These are phyloP conservation scores for Narcine bancroftii DNA, from an alignment of 2,113 vertebrate genomes.

Conservation along the genomic window DNA sequence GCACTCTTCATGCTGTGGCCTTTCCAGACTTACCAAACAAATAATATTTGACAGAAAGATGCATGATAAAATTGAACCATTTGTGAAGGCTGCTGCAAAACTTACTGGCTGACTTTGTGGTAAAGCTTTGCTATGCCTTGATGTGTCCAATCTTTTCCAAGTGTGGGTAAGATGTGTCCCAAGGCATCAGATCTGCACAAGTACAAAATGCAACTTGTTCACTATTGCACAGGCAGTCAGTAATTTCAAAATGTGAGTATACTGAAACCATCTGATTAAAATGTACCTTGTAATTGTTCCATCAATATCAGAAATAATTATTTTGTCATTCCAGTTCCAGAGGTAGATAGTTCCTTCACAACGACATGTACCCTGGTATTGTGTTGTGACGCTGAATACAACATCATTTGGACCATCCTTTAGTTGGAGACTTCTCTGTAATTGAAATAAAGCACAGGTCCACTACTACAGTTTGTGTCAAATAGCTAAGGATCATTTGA, in stretches of 20 bases:
- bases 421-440: conserved; percentile 77
- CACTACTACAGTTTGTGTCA: background rate
- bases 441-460: conserved; percentile 35
- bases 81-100: conserved; percentile 41
- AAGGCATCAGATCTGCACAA: conserved; percentile 81
- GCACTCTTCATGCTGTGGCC: background rate
- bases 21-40: no score
- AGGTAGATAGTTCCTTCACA: conserved; percentile 91
- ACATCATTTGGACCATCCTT: conserved; percentile 90
- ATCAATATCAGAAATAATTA: conserved; percentile 93
- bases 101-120: conserved; percentile 96
- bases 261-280: background rate
- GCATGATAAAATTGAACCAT: background rate
- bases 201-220: background rate
- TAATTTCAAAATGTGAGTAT: background rate
- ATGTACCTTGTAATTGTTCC: conserved; percentile 89
- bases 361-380: conserved; percentile 94
- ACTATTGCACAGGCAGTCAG: background rate
- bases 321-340: conserved; percentile 93
- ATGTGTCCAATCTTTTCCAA: conserved; percentile 98
- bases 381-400: conserved; percentile 92
- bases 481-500: background rate
- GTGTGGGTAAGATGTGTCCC: conserved; percentile 91
- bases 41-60: background rate
- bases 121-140: conserved; percentile 91